phyloP scores from a whole-genome alignment of 2,888 invertebrate genomes.

The Crematogaster levior region DNA sequence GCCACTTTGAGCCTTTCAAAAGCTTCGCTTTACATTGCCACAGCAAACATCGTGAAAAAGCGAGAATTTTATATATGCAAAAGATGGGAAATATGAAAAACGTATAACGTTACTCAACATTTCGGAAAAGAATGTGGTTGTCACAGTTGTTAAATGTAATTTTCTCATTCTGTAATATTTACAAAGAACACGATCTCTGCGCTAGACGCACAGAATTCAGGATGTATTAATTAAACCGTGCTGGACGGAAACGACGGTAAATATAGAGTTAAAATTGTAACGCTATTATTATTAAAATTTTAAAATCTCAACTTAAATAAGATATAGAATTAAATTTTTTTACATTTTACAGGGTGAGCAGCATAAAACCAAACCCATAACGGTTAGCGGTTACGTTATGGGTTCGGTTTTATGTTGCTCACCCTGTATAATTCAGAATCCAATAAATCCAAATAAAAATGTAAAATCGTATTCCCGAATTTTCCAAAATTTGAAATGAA shows the following conservation, averaged over 20 bases:
- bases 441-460: not conserved
- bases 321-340: not conserved
- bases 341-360: too few species aligned
- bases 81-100: not conserved
- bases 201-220: not conserved
- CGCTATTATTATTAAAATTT: not conserved
- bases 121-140: not conserved
- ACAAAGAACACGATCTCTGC: not conserved
- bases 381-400: too few species aligned
- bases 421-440: not conserved
- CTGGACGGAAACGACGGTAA: not conserved
- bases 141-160: not conserved
- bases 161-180: not conserved
- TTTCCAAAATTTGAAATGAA: not conserved
- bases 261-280: not conserved
- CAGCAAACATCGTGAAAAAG: not conserved
- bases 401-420: too few species aligned
- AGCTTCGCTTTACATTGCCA: not conserved
- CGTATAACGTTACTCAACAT: not conserved
- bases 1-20: slow-evolving; percentile 3
- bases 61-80: not conserved
- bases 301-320: not conserved
- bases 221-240: not conserved
- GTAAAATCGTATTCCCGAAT: not conserved
- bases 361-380: too few species aligned